A percentile compares a stretch with the other conserved stretches of the same genome.
Evolutionary conservation across 2,113 vertebrate genomes (phyloP).

Genomic region (Istiophorus platypterus): DNA sequence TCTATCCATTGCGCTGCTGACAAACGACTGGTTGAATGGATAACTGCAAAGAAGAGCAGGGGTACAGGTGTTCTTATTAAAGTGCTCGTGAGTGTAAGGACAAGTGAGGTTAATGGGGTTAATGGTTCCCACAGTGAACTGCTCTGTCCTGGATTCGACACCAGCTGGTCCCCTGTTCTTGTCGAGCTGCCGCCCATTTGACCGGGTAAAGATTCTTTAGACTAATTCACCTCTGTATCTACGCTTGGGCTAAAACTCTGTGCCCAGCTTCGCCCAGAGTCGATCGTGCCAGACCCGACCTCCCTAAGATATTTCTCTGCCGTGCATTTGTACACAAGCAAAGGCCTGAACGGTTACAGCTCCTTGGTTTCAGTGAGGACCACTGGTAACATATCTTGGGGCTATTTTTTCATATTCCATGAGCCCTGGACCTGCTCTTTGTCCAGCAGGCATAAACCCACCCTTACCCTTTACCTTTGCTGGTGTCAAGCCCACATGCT

Average conservation of each 20-base stretch:
- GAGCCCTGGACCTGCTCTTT: background rate
- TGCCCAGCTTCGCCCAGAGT: background rate
- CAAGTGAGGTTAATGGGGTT: no score
- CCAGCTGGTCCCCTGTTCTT: background rate
- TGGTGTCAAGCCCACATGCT: background rate
- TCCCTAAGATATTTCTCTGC: background rate
- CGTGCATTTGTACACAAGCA: background rate
- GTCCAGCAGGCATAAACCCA: background rate
- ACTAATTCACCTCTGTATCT: no score
- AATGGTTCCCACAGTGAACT: background rate
- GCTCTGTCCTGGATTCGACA: no score
- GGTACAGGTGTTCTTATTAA: background rate
- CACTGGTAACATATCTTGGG: background rate
- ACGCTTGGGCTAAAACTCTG: no score
- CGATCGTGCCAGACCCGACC: background rate
- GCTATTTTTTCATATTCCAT: constrained; percentile 11
- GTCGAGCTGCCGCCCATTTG: background rate
- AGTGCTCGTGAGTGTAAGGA: background rate
- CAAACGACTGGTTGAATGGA: background rate
- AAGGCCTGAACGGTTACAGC: background rate
- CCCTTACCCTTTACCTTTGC: background rate
- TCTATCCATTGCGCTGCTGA: background rate
- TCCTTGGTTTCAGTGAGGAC: background rate
- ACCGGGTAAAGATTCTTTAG: background rate
- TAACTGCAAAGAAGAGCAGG: background rate